Evolutionary conservation across 2,113 vertebrate genomes (phyloP), one percentile per base, ranked within the genome.

Genomic region (Suncus etruscus): DNA sequence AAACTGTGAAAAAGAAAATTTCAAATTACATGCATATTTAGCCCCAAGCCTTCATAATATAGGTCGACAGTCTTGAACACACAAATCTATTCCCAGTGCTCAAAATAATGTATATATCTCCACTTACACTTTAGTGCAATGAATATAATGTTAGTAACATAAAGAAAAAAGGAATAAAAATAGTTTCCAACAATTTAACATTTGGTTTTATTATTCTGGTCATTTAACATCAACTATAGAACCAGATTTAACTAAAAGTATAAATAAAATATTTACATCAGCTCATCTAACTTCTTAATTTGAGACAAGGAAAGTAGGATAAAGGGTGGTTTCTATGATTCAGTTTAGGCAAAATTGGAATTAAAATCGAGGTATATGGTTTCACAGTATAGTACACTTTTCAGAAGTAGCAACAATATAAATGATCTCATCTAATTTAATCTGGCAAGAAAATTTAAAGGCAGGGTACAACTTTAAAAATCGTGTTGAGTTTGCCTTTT

Each of bases 381-480:
- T 74, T 91, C 69, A 83, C 32, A 91, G 58, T 70, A 89, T 82
- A 87, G 63, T 82, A 74, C 58, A 94, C 39, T 94, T 89, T 82
- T 65, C 80, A 80, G 65, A 90, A 91, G 80, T 29, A 94, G 74
- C n/a, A 88, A 2, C 87, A 88, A 90, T 94, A 94, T 83, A 93
- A 96, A 96, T 92, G 94, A 91, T 83, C 80, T 90, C 86, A 84
- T 87, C 77, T 84, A 94, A 95, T 94, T 91, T 92, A 93, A 96
- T 24, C 80, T 83, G 68, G 88, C 76, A 93, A 94, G 77, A 58
- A 92, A 87, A 94, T 77, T 94, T 88, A 51, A 76, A 90, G 27
- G n/a, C 61, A 73, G 16, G 89, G 70, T 65, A 61, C 50, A 94
- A 86, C 86, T 86, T 91, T 47, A 50, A 94, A 65, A 48, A 94